phyloP scores from a whole-genome alignment of 2,888 invertebrate species.

The Andrena camellia region DNA sequence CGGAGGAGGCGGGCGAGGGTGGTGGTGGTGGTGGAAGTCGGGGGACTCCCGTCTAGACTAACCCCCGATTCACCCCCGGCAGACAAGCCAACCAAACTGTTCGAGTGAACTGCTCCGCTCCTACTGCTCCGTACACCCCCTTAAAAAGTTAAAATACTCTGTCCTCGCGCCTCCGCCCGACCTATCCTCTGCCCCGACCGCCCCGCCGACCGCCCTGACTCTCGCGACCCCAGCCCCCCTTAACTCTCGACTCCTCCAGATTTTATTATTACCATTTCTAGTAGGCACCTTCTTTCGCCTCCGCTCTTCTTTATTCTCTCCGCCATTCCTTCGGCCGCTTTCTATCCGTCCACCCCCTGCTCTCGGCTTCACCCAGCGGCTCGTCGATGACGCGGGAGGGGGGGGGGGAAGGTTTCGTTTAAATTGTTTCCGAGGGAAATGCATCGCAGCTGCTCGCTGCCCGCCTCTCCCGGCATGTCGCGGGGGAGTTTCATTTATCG shows the following conservation, averaged over 20 bases:
- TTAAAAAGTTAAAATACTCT: slow-evolving; percentile 83
- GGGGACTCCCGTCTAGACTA: slow-evolving; percentile 83
- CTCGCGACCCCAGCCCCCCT: slow-evolving; percentile 53
- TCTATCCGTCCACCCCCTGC: slow-evolving; percentile 21
- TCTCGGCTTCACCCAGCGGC: slow-evolving; percentile 61
- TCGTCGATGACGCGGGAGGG: slow-evolving; percentile 55
- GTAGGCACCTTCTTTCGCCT: slow-evolving; percentile 73
- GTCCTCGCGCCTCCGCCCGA: slow-evolving; percentile 74
- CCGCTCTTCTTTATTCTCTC: slow-evolving; percentile 38
- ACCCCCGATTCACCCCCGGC: slow-evolving; percentile 79
- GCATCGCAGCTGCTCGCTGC: slow-evolving; percentile 53
- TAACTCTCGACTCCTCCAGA: slow-evolving; percentile 74
- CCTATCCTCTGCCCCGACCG: slow-evolving; percentile 63
- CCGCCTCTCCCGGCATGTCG: not conserved
- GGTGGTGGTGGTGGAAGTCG: slow-evolving; percentile 69
- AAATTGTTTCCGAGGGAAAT: slow-evolving; percentile 75
- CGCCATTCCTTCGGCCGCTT: slow-evolving; percentile 21
- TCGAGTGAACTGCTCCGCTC: slow-evolving; percentile 81
- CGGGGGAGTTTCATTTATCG: slow-evolving; percentile 30
- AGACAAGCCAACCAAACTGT: slow-evolving; percentile 84
- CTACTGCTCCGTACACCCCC: slow-evolving; percentile 72
- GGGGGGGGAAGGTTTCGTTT: slow-evolving; percentile 61
- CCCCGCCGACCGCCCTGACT: slow-evolving; percentile 58
- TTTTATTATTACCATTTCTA: slow-evolving; percentile 83
- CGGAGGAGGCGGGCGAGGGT: slow-evolving; percentile 56